Evolutionary conservation across 2,113 vertebrate genomes (phyloP).

Genomic region (Protobothrops flavoviridis): DNA sequence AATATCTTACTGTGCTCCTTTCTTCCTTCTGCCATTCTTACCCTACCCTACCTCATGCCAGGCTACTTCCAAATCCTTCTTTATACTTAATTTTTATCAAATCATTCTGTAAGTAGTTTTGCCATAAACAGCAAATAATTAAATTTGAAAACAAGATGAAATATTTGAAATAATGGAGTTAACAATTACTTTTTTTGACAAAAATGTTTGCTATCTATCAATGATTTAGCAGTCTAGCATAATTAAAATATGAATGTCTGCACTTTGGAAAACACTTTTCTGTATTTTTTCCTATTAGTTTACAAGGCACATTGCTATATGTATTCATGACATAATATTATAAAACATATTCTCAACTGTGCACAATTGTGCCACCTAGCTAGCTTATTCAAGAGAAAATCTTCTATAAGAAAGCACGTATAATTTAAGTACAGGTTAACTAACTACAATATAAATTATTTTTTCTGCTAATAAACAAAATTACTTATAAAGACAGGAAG

Average conservation of each 20-base stretch:
- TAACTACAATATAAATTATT: background rate
- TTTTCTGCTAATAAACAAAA: background rate
- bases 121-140: background rate
- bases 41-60: background rate
- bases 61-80: background rate
- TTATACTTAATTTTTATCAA: background rate
- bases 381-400: background rate
- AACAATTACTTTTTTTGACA: background rate
- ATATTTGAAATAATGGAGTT: background rate
- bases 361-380: slow-evolving; percentile 39
- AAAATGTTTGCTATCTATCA: background rate
- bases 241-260: background rate
- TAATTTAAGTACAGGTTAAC: background rate
- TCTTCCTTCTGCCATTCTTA: background rate
- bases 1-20: background rate
- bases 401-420: background rate
- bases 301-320: background rate
- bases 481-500: background rate
- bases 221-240: background rate
- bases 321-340: background rate
- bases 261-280: background rate
- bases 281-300: background rate
- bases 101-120: background rate
- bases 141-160: background rate
- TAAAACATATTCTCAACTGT: background rate